phyloP scores from a whole-genome alignment of 2,888 invertebrate genomes.

The Cristatella mucedo region DNA sequence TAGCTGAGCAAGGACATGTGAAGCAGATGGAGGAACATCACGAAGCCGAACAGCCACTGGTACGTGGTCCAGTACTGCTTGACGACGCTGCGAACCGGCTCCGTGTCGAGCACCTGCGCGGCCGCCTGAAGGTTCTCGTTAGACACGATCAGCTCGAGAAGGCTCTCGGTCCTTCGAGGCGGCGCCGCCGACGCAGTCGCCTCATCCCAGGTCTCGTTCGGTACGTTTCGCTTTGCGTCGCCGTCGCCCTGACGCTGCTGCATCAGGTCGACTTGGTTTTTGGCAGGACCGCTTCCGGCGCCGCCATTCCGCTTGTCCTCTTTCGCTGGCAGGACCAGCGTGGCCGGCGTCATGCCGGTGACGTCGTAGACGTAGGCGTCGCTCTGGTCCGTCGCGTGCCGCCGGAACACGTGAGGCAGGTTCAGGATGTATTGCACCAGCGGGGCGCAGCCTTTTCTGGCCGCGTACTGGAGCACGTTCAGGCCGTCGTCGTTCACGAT shows the following conservation, averaged over 20 bases:
- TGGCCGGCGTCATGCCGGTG: constrained; percentile 16
- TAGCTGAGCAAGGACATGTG: constrained; percentile 2
- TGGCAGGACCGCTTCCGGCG: not conserved
- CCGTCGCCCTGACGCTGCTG: no score
- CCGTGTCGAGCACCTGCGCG: not conserved
- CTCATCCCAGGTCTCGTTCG: not conserved
- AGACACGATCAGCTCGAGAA: constrained; percentile 5
- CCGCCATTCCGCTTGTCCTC: not conserved
- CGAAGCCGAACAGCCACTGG: constrained; percentile 3
- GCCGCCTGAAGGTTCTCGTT: not conserved
- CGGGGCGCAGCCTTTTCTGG: no score
- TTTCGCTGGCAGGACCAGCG: constrained; percentile 1
- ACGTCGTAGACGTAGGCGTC: constrained; percentile 20
- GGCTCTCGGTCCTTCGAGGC: no score
- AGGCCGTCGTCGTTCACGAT: constrained; percentile 20
- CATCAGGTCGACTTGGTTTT: not conserved
- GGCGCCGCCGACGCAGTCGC: not conserved
- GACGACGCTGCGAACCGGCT: constrained; percentile 1
- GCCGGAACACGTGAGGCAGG: constrained; percentile 18
- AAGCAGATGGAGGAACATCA: not conserved
- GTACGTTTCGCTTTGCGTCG: not conserved
- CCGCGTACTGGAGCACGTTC: constrained; percentile 21
- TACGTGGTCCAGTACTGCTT: constrained; percentile 5
- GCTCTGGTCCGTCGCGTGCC: constrained; percentile 16
- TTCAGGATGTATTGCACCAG: no score